Conservation (phyloP, 2,888 invertebrate species). For the Agrotis ipsilon region DNA sequence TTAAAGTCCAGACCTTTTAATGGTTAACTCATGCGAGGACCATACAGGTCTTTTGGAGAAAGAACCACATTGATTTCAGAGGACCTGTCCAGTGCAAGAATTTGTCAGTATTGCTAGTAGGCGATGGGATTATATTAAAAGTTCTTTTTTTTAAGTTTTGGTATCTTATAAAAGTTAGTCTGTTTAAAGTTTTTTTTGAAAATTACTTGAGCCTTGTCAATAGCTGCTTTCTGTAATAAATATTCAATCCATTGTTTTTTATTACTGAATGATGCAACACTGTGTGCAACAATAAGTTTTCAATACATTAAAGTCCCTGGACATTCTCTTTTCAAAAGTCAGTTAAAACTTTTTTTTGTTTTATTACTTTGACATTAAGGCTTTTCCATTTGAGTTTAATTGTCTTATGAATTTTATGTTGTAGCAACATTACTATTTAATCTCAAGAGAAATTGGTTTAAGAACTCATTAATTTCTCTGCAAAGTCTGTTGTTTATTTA, state of each 20-base stretch:
- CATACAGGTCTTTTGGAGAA: too few species aligned
- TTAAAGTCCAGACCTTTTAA: too few species aligned
- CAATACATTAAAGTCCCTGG: background rate
- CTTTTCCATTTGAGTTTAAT: background rate
- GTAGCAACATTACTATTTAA: too few species aligned
- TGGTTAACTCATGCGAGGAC: too few species aligned
- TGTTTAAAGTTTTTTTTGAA: too few species aligned
- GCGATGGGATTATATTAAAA: too few species aligned
- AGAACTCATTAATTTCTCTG: too few species aligned
- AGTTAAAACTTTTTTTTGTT: background rate
- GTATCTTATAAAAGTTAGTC: too few species aligned
- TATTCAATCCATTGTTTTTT: background rate
- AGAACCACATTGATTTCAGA: too few species aligned
- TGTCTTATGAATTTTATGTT: background rate
- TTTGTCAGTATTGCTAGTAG: too few species aligned
- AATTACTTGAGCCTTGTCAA: too few species aligned
- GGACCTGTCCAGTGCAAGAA: background rate
- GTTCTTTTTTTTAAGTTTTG: too few species aligned
- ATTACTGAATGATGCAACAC: background rate
- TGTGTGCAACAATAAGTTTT: constrained; percentile 5
- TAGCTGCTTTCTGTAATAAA: background rate
- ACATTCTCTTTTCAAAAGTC: constrained; percentile 57
- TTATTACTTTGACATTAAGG: constrained; percentile 38
- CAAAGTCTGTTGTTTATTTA: background rate
- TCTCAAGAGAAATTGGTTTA: background rate